A percentile compares a stretch with the other conserved stretches of the same genome.
phyloP scores from a whole-genome alignment of 2,888 invertebrate genomes.

The Quadroppia sp. region DNA sequence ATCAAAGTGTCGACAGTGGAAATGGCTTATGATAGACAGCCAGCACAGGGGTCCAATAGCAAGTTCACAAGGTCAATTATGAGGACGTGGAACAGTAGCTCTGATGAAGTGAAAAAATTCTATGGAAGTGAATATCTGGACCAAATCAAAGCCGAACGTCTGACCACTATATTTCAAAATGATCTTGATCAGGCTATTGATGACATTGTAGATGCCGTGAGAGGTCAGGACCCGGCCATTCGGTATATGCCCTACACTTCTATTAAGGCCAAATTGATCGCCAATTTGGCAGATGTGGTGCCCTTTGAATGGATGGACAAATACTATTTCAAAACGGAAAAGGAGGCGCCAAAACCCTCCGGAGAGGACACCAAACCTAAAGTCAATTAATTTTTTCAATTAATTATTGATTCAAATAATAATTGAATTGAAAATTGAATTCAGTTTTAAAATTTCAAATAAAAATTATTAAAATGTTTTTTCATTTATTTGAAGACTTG shows the following conservation, averaged over 20 bases:
- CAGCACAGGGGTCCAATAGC: slow-evolving; percentile 40
- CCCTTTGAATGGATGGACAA: background rate
- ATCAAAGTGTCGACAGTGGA: slow-evolving; percentile 50
- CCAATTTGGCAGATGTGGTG: background rate
- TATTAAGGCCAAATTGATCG: background rate
- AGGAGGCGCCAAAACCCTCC: background rate
- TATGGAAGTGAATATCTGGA: slow-evolving; percentile 25
- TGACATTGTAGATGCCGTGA: background rate
- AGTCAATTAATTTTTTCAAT: background rate
- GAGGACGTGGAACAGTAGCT: background rate
- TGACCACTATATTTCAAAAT: background rate
- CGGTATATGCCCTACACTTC: background rate
- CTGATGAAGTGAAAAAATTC: background rate
- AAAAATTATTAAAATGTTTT: too few relatives aligned
- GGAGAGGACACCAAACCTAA: background rate
- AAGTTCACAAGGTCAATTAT: background rate
- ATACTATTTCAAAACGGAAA: background rate
- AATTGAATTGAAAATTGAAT: too few relatives aligned
- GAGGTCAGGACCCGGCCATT: background rate
- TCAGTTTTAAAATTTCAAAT: too few relatives aligned
- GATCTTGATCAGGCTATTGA: background rate
- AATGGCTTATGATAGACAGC: slow-evolving; percentile 49
- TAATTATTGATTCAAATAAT: too few relatives aligned
- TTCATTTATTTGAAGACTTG: too few relatives aligned
- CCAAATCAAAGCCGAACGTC: background rate